These are phyloP conservation scores for Adelognathus sp. DNA, from an alignment of 2,888 invertebrate species.

Conservation along the genomic window DNA sequence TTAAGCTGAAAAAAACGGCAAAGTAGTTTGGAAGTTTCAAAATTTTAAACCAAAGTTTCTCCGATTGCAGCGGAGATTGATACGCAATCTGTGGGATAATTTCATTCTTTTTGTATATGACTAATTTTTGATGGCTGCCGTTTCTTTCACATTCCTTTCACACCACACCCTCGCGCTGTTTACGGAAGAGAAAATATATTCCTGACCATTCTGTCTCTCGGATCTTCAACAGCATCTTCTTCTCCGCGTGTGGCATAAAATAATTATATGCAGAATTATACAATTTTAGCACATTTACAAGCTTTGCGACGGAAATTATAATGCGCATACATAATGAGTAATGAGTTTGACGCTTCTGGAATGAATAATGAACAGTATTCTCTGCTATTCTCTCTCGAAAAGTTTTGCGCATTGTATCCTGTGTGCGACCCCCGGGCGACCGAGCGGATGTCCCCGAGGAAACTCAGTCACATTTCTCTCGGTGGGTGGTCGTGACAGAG, in stretches of 20 bases:
- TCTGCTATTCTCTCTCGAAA: slow-evolving; percentile 8
- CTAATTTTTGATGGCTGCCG: no score
- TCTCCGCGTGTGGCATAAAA: background rate
- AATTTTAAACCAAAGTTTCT: no score
- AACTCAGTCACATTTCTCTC: slow-evolving; percentile 60
- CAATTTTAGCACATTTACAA: slow-evolving; percentile 32
- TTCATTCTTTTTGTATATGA: no score
- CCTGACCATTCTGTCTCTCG: background rate
- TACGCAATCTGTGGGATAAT: no score
- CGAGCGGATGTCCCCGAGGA: slow-evolving; percentile 52
- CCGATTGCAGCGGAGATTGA: no score
- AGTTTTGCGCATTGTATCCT: slow-evolving; percentile 4
- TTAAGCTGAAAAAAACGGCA: no score
- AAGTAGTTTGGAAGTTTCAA: no score
- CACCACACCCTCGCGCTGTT: background rate
- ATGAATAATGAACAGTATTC: slow-evolving; percentile 37
- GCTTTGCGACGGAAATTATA: slow-evolving; percentile 6
- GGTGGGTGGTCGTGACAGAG: slow-evolving; percentile 68
- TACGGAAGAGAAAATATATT: background rate
- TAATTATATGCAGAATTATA: slow-evolving; percentile 17
- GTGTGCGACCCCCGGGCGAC: background rate
- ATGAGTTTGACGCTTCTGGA: slow-evolving; percentile 40
- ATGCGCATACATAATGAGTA: slow-evolving; percentile 31
- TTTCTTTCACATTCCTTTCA: no score
- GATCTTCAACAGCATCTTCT: background rate